Percentiles rank a stretch among this genome's conserved stretches.
phyloP scores from a whole-genome alignment of 2,797 vertebrate species.

The Sternarchorhynchus goeldii region DNA sequence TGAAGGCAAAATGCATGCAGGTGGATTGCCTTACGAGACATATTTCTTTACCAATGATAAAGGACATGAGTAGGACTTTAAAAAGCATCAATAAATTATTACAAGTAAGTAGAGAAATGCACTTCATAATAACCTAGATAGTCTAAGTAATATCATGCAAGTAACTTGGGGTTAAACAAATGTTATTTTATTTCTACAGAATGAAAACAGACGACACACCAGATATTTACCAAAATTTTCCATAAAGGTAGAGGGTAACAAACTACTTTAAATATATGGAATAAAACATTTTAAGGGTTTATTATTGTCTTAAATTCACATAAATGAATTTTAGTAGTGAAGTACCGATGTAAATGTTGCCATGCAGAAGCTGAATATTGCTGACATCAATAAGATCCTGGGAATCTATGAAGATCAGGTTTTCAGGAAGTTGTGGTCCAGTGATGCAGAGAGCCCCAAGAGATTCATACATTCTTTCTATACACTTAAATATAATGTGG shows the following conservation, averaged over 20 bases:
- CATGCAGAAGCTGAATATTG: conserved; percentile 28
- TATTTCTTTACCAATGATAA: conserved; percentile 42
- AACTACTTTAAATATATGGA: not conserved
- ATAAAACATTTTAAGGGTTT: not conserved
- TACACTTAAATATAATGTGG: conserved; percentile 33
- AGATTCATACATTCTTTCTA: conserved; percentile 24
- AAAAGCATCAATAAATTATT: conserved; percentile 27
- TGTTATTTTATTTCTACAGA: conserved; percentile 32
- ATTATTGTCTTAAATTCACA: not conserved
- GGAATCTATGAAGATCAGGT: conserved; percentile 55
- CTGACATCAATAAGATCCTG: conserved; percentile 51
- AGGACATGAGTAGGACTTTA: conserved; percentile 34
- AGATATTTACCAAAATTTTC: conserved; percentile 51
- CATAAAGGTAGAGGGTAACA: conserved; percentile 44
- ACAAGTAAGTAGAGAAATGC: conserved; percentile 52
- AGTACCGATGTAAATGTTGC: not conserved
- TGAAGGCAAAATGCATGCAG: conserved; percentile 2
- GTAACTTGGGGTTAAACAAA: not conserved
- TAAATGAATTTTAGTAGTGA: not conserved
- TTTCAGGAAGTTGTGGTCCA: conserved; percentile 44
- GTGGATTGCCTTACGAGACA: conserved; percentile 19
- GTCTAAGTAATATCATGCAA: not conserved
- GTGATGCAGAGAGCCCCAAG: not conserved
- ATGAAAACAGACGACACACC: conserved; percentile 39
- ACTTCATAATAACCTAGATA: too few relatives aligned